Conservation (phyloP, 2,797 vertebrate species). For the Chanos chanos region DNA sequence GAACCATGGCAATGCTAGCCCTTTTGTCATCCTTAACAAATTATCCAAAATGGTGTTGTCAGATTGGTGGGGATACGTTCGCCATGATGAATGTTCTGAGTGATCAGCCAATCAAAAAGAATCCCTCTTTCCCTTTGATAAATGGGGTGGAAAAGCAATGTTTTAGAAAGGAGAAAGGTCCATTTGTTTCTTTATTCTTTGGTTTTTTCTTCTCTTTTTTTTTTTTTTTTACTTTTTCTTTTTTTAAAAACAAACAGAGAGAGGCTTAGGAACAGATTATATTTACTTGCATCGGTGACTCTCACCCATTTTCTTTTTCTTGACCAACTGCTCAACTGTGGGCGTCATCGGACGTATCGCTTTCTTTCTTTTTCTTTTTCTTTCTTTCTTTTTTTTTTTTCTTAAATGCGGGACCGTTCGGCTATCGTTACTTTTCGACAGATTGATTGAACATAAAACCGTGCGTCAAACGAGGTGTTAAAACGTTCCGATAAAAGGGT, state of each 20-base stretch:
- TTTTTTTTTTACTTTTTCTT: slow-evolving; percentile 58
- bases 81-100: slow-evolving; percentile 83
- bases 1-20: slow-evolving; percentile 81
- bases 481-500: slow-evolving; percentile 5
- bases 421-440: slow-evolving; percentile 27
- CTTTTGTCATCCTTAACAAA: slow-evolving; percentile 95
- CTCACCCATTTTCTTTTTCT: slow-evolving; percentile 66
- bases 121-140: slow-evolving; percentile 78
- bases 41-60: slow-evolving; percentile 89
- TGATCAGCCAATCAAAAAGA: slow-evolving; percentile 91
- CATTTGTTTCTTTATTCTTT: slow-evolving; percentile 73
- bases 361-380: slow-evolving; percentile 13
- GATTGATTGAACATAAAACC: slow-evolving; percentile 31
- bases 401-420: slow-evolving; percentile 20
- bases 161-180: slow-evolving; percentile 70
- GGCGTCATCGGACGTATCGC: slow-evolving; percentile 64
- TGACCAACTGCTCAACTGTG: slow-evolving; percentile 69
- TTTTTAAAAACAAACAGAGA: slow-evolving; percentile 71
- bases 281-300: slow-evolving; percentile 71
- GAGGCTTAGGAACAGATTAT: slow-evolving; percentile 71
- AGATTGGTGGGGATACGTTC: slow-evolving; percentile 82
- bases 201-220: slow-evolving; percentile 15
- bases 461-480: slow-evolving; percentile 12
- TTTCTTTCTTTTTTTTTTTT: too few relatives aligned
- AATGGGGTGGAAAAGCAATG: slow-evolving; percentile 75